Conservation (phyloP, 2,888 invertebrate genomes). For the Drosophila kuntzei region DNA sequence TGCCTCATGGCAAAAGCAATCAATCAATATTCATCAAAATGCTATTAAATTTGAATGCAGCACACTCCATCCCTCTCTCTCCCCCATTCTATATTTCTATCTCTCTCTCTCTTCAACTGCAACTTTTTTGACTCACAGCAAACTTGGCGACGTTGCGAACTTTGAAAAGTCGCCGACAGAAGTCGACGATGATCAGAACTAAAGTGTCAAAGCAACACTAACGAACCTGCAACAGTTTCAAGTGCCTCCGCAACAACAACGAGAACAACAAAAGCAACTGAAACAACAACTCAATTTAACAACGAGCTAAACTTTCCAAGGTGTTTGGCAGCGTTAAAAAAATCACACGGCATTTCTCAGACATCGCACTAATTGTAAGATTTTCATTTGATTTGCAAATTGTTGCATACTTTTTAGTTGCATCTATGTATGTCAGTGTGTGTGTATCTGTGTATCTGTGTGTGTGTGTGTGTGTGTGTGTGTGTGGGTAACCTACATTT, state of each 20-base stretch:
- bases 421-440: background rate
- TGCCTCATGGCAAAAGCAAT: slow-evolving; percentile 65
- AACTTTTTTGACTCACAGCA: slow-evolving; percentile 55
- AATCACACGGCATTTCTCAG: slow-evolving; percentile 13
- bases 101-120: background rate
- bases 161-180: slow-evolving; percentile 60
- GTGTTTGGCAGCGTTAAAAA: slow-evolving; percentile 7
- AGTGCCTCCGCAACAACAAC: slow-evolving; percentile 16
- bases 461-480: background rate
- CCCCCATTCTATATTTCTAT: too few relatives aligned
- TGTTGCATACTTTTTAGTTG: slow-evolving; percentile 36
- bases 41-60: slow-evolving; percentile 76
- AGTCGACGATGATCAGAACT: slow-evolving; percentile 28
- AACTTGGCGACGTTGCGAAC: slow-evolving; percentile 67
- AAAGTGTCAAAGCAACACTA: slow-evolving; percentile 54
- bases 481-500: slow-evolving; percentile 30
- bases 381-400: slow-evolving; percentile 36
- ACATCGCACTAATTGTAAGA: slow-evolving; percentile 50
- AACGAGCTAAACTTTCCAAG: slow-evolving; percentile 26
- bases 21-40: slow-evolving; percentile 81
- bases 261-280: background rate
- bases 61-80: background rate
- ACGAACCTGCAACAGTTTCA: slow-evolving; percentile 57
- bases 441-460: slow-evolving; percentile 5
- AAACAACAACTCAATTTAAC: slow-evolving; percentile 40